Conservation (phyloP, 92 coral and sea anemone genomes). For the Montipora capitata region DNA sequence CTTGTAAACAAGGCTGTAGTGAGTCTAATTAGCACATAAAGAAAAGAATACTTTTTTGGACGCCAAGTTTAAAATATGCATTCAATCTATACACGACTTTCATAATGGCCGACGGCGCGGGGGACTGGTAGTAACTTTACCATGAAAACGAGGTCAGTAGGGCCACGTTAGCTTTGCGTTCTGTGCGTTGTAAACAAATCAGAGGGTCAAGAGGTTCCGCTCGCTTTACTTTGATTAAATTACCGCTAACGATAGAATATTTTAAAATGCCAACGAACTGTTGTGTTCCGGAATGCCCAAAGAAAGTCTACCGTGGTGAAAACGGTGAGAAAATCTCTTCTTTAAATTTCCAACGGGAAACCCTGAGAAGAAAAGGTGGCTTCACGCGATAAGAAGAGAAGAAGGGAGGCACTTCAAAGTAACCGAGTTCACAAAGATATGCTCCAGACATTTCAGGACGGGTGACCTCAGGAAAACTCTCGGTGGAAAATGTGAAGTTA, state of each 20-base stretch:
- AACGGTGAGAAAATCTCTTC: slow-evolving; percentile 47
- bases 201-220: not conserved
- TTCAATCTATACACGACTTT: not conserved
- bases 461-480: slow-evolving; percentile 53
- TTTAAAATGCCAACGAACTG: slow-evolving; percentile 37
- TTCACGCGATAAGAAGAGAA: slow-evolving; percentile 62
- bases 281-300: slow-evolving; percentile 64
- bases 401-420: slow-evolving; percentile 39
- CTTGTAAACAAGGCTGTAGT: too few species aligned
- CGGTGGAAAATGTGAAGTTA: slow-evolving; percentile 27
- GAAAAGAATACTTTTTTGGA: too few species aligned
- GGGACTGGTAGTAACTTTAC: slow-evolving; percentile 10
- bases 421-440: slow-evolving; percentile 24
- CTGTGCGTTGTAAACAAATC: not conserved
- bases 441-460: slow-evolving; percentile 58
- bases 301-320: slow-evolving; percentile 32
- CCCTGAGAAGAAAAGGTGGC: slow-evolving; percentile 30
- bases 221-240: not conserved
- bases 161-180: slow-evolving; percentile 2
- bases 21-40: too few species aligned
- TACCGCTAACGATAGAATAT: not conserved
- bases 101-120: slow-evolving; percentile 27
- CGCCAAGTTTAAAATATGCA: too few species aligned
- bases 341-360: slow-evolving; percentile 32
- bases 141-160: slow-evolving; percentile 18